A percentile compares a stretch with the other conserved stretches of the same genome.
Evolutionary conservation across 2,888 invertebrate species (phyloP).

Genomic region (Ferrisia virgata): DNA sequence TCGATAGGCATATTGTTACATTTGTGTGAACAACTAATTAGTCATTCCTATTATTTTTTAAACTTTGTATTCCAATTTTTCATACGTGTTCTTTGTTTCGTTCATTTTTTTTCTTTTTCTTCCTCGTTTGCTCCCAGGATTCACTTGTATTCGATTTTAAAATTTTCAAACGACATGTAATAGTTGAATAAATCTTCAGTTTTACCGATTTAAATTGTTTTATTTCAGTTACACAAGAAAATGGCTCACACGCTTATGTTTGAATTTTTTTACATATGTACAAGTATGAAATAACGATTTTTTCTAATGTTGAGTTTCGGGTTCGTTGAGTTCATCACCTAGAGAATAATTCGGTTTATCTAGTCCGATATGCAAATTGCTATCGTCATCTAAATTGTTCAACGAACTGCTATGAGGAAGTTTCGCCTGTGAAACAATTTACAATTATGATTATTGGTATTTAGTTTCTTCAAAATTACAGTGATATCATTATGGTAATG

Average conservation of each 20-base stretch:
- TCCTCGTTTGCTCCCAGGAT: neutral
- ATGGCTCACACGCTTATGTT: neutral
- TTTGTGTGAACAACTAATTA: neutral
- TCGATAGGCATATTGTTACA: constrained; percentile 5
- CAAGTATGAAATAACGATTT: neutral
- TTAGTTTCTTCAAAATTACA: neutral
- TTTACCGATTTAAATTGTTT: neutral
- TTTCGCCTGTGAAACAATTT: neutral
- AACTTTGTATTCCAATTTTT: constrained; percentile 29
- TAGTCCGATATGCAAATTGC: neutral
- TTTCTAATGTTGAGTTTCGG: neutral
- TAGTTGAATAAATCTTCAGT: constrained; percentile 36
- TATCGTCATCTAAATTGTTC: neutral
- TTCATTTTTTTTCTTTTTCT: neutral
- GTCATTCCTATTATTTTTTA: constrained; percentile 32
- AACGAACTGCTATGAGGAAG: neutral
- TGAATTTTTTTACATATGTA: neutral
- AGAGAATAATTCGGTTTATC: constrained; percentile 12
- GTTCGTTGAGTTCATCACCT: constrained; percentile 1
- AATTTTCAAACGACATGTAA: neutral
- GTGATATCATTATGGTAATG: no score
- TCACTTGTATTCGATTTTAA: neutral
- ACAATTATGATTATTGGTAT: neutral
- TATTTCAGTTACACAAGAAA: neutral
- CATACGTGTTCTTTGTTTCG: constrained; percentile 11